These are phyloP conservation scores for Coendou prehensilis DNA, from an alignment of 2,797 vertebrate species.

Conservation along the genomic window DNA sequence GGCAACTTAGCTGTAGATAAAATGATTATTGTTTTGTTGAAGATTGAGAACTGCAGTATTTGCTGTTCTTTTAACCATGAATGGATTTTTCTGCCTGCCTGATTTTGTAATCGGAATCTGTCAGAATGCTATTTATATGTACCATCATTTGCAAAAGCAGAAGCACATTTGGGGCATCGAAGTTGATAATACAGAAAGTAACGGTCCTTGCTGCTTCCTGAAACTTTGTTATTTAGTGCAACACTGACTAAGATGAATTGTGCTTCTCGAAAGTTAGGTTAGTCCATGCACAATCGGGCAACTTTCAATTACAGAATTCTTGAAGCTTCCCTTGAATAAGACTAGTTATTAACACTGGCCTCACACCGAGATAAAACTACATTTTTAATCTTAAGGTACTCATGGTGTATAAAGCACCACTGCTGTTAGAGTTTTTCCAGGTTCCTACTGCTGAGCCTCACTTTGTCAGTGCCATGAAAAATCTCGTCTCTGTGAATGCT, in stretches of 20 bases:
- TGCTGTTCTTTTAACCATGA: constrained; percentile 74
- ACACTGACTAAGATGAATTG: constrained; percentile 80
- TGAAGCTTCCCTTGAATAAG: constrained; percentile 83
- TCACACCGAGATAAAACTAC: constrained; percentile 87
- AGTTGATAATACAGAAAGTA: constrained; percentile 62
- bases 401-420: constrained; percentile 79
- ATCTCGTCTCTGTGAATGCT: constrained; percentile 64
- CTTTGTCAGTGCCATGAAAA: constrained; percentile 78
- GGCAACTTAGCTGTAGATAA: constrained; percentile 76
- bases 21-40: constrained; percentile 73
- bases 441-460: constrained; percentile 77
- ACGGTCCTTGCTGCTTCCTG: constrained; percentile 66
- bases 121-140: constrained; percentile 73
- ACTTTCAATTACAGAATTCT: constrained; percentile 87
- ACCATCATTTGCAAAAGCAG: constrained; percentile 79
- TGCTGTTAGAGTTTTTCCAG: constrained; percentile 79
- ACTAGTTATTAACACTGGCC: constrained; percentile 84
- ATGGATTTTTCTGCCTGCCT: constrained; percentile 82
- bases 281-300: constrained; percentile 77
- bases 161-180: constrained; percentile 18
- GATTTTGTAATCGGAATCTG: constrained; percentile 78
- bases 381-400: constrained; percentile 87
- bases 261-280: constrained; percentile 72
- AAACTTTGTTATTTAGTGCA: constrained; percentile 76
- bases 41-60: constrained; percentile 79